Conservation (phyloP, 2,888 invertebrate species). For the Hypomecis punctinalis region DNA sequence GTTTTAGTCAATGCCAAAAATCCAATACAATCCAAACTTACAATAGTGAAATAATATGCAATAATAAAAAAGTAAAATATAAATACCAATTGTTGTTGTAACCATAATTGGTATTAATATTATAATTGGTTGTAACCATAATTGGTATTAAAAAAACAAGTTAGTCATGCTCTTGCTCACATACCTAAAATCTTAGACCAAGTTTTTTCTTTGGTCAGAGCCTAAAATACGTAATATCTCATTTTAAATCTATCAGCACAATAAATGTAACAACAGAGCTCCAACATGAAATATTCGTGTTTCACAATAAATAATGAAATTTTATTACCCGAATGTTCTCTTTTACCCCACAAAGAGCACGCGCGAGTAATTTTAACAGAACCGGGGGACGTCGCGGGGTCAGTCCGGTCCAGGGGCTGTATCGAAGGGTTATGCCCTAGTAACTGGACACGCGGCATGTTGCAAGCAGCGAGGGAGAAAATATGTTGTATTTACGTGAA, state of each 20-base stretch:
- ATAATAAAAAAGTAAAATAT: too few relatives aligned
- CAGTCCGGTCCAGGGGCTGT: constrained; percentile 60
- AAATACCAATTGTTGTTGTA: too few relatives aligned
- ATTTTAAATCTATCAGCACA: constrained; percentile 51
- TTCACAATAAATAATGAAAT: constrained; percentile 70
- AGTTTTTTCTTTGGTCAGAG: too few relatives aligned
- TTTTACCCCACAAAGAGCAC: constrained; percentile 69
- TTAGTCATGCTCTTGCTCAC: too few relatives aligned
- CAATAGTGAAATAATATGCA: too few relatives aligned
- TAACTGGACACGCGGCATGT: constrained; percentile 63
- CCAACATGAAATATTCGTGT: constrained; percentile 55
- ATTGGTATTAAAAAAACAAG: too few relatives aligned
- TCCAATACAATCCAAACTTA: too few relatives aligned
- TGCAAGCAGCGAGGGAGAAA: neutral
- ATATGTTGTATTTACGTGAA: neutral
- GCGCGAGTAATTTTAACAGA: constrained; percentile 63
- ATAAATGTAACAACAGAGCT: constrained; percentile 53
- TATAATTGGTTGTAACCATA: too few relatives aligned
- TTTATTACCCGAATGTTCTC: constrained; percentile 70
- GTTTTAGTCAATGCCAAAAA: too few relatives aligned
- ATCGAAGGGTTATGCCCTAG: constrained; percentile 77
- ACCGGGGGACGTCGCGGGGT: constrained; percentile 74
- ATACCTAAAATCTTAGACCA: too few relatives aligned
- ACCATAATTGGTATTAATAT: too few relatives aligned
- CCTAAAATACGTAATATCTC: too few relatives aligned